A percentile compares a stretch with the other conserved stretches of the same genome.
phyloP scores from a whole-genome alignment of 1,140 invertebrate genomes.

The Acromyrmex charruanus region DNA sequence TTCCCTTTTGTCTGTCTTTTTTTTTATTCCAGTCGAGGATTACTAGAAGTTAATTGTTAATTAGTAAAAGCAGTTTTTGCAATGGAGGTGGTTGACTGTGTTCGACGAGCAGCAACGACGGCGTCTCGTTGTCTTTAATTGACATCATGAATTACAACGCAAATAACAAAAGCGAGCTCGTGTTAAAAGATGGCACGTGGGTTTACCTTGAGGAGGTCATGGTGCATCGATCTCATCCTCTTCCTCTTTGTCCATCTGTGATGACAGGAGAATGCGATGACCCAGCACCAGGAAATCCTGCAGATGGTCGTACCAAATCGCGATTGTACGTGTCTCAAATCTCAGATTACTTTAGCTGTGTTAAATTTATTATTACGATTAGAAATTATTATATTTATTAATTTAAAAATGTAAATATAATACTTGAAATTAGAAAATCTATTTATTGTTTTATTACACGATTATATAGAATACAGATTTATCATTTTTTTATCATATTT shows the following conservation, averaged over 20 bases:
- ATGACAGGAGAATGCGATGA: constrained; percentile 43
- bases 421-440: background rate
- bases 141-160: background rate
- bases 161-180: constrained; percentile 25
- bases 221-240: constrained; percentile 25
- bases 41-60: background rate
- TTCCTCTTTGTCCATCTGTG: background rate
- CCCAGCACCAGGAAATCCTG: constrained; percentile 36
- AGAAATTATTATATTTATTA: constrained; percentile 1
- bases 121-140: background rate
- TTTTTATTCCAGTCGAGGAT: background rate
- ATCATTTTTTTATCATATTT: background rate
- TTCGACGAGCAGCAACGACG: background rate
- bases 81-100: background rate
- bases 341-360: background rate
- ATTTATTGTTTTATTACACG: background rate
- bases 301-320: background rate
- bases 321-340: constrained; percentile 7
- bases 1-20: background rate
- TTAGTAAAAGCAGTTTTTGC: background rate
- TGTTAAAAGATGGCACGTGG: constrained; percentile 20
- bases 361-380: background rate
- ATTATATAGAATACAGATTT: background rate
- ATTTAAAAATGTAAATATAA: background rate
- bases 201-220: constrained; percentile 62